Base-by-base conservation (phyloP, 2,888 invertebrate species). In the Fragum sueziense region DNA sequence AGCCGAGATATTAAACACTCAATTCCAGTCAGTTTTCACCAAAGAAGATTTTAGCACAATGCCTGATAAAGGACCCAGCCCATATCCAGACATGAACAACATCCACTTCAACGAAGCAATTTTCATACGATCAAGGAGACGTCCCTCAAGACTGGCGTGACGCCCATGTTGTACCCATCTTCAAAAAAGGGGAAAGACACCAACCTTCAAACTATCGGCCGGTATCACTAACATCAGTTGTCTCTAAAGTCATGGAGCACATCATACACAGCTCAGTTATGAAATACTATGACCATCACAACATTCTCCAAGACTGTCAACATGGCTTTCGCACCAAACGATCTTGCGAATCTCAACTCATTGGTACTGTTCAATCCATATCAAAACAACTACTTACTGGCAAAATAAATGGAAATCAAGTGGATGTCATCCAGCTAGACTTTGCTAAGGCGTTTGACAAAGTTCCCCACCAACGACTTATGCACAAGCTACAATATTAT, bases 1-100 rank as follows among this genome's bases (percentile, higher is more conserved):
- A 70, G 76, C 80, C 9, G 61, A 74, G 22, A 82, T 85, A 14
- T 70, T 85, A 0, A 82, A 82, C 41, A 34, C 51, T 9, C 80
- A 85, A 54, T n/a, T n/a, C n/a, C n/a, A n/a, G n/a, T n/a, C n/a
- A n/a, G n/a, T n/a, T n/a, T n/a, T n/a, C n/a, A n/a, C n/a, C n/a
- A n/a, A n/a, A n/a, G n/a, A n/a, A n/a, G n/a, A n/a, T n/a, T n/a
- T n/a, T n/a, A n/a, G n/a, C n/a, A n/a, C n/a, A n/a, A n/a, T n/a
- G n/a, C n/a, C n/a, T n/a, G n/a, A n/a, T n/a, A n/a, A n/a, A n/a
- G n/a, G n/a, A n/a, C n/a, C n/a, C n/a, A n/a, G n/a, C n/a, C n/a
- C n/a, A n/a, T n/a, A n/a, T n/a, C n/a, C 79, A 14, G 37, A 37
- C 6, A 37, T 9, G 22, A 70, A 82, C 37, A 41, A 27, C 37